Conservation (phyloP, 2,113 vertebrate species). For the Datnioides undecimradiatus region DNA sequence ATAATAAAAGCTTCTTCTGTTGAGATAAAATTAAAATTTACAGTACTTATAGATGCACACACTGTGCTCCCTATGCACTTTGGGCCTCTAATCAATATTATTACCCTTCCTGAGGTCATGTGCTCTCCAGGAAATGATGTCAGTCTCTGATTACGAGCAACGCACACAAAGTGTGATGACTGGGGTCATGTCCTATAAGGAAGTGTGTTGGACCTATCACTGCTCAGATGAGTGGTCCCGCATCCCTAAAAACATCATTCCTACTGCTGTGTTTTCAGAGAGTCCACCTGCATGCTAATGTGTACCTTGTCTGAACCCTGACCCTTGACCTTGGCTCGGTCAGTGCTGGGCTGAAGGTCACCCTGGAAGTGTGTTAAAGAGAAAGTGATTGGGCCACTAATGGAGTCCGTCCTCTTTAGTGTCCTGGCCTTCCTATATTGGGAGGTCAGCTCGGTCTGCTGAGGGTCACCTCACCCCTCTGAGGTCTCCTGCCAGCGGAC, state of each 20-base stretch:
- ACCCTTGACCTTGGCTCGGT: slow-evolving; percentile 59
- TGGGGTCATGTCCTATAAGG: slow-evolving; percentile 35
- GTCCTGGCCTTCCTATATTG: slow-evolving; percentile 14
- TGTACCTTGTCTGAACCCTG: slow-evolving; percentile 66
- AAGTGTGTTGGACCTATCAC: neutral
- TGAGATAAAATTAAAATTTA: neutral
- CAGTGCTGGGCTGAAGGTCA: slow-evolving; percentile 50
- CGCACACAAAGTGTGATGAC: slow-evolving; percentile 11
- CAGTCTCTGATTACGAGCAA: slow-evolving; percentile 17
- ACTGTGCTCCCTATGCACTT: neutral
- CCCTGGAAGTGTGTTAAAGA: slow-evolving; percentile 59
- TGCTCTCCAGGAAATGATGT: slow-evolving; percentile 14
- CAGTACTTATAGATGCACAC: neutral
- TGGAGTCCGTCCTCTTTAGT: slow-evolving; percentile 61
- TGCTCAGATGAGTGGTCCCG: neutral
- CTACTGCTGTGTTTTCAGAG: neutral
- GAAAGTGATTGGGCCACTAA: slow-evolving; percentile 69
- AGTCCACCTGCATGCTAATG: slow-evolving; percentile 77
- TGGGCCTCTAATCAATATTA: slow-evolving; percentile 19
- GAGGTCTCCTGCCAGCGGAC: slow-evolving; percentile 31
- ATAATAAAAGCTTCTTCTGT: neutral
- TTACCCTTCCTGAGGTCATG: slow-evolving; percentile 20
- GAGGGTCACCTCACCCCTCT: slow-evolving; percentile 28
- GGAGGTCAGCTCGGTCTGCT: slow-evolving; percentile 44
- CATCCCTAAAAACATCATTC: slow-evolving; percentile 9